These are phyloP conservation scores for Embiotoca jacksoni DNA, from an alignment of 2,113 vertebrate species.

Conservation along the genomic window DNA sequence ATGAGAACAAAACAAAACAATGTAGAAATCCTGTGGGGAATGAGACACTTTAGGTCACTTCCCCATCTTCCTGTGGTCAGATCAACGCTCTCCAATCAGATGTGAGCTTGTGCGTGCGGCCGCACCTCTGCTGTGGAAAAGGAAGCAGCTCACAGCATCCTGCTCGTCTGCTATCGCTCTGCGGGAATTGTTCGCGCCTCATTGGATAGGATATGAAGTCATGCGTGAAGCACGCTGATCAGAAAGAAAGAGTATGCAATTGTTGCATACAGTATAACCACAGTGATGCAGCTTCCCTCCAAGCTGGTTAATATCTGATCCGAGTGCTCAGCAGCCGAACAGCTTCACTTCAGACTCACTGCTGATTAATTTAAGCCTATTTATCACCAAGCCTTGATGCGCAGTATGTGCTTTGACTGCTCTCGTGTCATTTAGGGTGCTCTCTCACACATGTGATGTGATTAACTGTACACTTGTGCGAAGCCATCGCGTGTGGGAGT, in stretches of 20 bases:
- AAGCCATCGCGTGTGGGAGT: constrained; percentile 3
- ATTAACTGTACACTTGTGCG: constrained; percentile 30
- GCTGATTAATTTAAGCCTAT: neutral
- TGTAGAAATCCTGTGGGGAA: no score
- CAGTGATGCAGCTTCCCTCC: neutral
- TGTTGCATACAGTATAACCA: neutral
- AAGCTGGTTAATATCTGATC: no score
- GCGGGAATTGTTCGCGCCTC: neutral
- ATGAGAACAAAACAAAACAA: no score
- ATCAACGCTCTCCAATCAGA: constrained; percentile 18
- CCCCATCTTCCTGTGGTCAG: constrained; percentile 40
- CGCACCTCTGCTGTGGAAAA: constrained; percentile 1
- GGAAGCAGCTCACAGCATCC: neutral
- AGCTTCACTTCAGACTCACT: neutral
- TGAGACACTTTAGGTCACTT: constrained; percentile 14
- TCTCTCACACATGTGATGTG: constrained; percentile 6
- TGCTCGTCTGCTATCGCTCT: neutral
- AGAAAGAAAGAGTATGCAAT: neutral
- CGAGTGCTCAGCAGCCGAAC: neutral
- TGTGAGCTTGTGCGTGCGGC: neutral
- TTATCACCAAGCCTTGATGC: neutral
- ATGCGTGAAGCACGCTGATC: neutral
- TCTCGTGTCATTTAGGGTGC: neutral
- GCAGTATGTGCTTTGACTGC: neutral
- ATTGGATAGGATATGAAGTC: constrained; percentile 12